Evolutionary conservation across 2,113 vertebrate species (phyloP), one percentile per base, ranked within the genome.

Genomic region (Microcebus jonahi): DNA sequence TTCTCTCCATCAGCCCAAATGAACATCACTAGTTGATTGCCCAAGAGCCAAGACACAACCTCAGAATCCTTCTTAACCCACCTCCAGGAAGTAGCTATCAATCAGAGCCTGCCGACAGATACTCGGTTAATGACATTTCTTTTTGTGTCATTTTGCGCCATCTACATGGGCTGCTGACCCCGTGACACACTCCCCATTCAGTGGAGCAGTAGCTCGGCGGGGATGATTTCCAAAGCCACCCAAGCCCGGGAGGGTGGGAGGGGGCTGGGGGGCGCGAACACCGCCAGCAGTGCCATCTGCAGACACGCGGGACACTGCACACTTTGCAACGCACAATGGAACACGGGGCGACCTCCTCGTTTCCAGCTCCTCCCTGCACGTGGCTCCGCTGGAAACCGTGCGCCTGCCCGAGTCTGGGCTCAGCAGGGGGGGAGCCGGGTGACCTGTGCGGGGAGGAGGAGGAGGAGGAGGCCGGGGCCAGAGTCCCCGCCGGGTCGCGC

Each of bases 161-260:
- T 75, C 55, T 77, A 50, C 50, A 71, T 42, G 42, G 42, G 42
- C 31, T 65, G 89, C 55, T 88, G 45, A 55, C 53, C 75, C 27
- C 9, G 81, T 53, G 67, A 92, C 83, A 65, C 57, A 34, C 71
- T 42, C 42, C 42, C 70, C 59, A 88, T 81, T 92, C 70, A 45
- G 39, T 29, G n/a, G 21, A 79, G 59, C 31, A 7, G 10, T 48
- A 48, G 31, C 65, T 73, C 29, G 13, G 25, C 50, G 50, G 50
- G 80, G 31, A 53, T 1, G 6, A 68, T 81, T 95, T 88, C 61
- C 94, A 86, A 92, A 95, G 77, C 82, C 61, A 70, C 36, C 42
- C 70, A 76, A 7, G n/a, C 81, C 88, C 63, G 29, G 5, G 36
- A 10, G 18, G 3, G 23, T 8, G 20, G 21, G 13, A 36, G 1